Conservation (phyloP, 2,797 vertebrate genomes). For the Acipenser oxyrinchus region DNA sequence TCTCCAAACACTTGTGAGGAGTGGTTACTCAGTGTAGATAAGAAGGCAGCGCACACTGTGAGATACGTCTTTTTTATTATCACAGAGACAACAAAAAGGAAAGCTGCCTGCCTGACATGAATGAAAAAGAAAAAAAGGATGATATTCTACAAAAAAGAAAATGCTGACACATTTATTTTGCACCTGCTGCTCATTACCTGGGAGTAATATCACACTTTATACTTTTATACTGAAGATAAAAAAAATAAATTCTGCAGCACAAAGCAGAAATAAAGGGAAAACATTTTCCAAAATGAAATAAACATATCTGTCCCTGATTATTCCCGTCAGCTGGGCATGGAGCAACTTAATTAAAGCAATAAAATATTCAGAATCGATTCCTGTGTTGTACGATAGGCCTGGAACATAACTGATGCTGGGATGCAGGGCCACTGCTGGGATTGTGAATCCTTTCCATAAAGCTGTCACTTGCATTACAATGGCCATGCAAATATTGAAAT, state of each 20-base stretch:
- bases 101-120: slow-evolving; percentile 5
- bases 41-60: too few species aligned
- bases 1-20: too few species aligned
- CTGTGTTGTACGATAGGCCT: slow-evolving; percentile 24
- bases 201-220: slow-evolving; percentile 23
- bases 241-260: slow-evolving; percentile 24
- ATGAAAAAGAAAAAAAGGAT: neutral
- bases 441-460: slow-evolving; percentile 15
- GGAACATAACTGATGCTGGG: slow-evolving; percentile 27
- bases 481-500: slow-evolving; percentile 17
- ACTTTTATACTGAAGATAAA: slow-evolving; percentile 14
- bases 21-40: too few species aligned
- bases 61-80: too few species aligned
- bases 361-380: slow-evolving; percentile 48
- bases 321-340: slow-evolving; percentile 28
- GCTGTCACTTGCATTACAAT: slow-evolving; percentile 9
- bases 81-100: slow-evolving; percentile 6
- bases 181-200: slow-evolving; percentile 16
- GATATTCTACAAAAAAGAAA: slow-evolving; percentile 16
- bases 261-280: slow-evolving; percentile 22
- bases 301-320: slow-evolving; percentile 33
- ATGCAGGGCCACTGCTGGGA: slow-evolving; percentile 10
- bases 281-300: slow-evolving; percentile 21
- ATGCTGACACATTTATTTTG: slow-evolving; percentile 11
- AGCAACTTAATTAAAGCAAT: slow-evolving; percentile 43